Percentiles rank a stretch among this genome's conserved stretches.
Evolutionary conservation across 53 echinoderm and acorn worm genomes (phyloP).

Genomic region (Holothuria leucospilota): DNA sequence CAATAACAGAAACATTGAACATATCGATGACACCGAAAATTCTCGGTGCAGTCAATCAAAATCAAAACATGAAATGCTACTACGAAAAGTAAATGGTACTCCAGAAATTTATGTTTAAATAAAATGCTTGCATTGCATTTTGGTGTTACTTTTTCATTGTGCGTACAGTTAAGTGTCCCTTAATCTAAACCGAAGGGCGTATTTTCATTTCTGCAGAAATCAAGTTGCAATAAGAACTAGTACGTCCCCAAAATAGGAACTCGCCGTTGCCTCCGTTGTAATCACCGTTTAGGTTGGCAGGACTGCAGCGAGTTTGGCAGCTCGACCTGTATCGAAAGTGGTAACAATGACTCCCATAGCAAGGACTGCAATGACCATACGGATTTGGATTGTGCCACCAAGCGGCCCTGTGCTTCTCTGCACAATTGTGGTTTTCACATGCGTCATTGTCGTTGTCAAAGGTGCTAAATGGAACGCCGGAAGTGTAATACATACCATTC

Average conservation of each 20-base stretch:
- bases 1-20: no score
- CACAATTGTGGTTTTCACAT: conserved; percentile 8
- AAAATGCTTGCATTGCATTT: no score
- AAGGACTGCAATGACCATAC: not conserved
- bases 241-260: not conserved
- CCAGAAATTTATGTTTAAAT: no score
- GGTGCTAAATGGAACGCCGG: conserved; percentile 1
- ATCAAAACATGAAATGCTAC: no score
- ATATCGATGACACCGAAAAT: no score
- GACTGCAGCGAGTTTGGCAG: not conserved
- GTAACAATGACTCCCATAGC: not conserved
- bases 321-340: not conserved
- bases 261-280: not conserved
- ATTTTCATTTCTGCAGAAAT: conserved; percentile 15
- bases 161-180: no score
- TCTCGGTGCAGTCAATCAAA: no score
- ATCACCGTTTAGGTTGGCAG: not conserved
- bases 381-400: not conserved
- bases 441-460: not conserved
- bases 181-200: not conserved
- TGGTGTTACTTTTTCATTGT: no score
- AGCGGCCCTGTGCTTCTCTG: conserved; percentile 11
- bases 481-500: not conserved
- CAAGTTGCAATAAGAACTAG: not conserved
- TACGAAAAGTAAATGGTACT: no score